A percentile compares a stretch with the other conserved stretches of the same genome.
Evolutionary conservation across 35 echinoderm and acorn worm species (phyloP).

Genomic region (Heliocidaris tuberculata): DNA sequence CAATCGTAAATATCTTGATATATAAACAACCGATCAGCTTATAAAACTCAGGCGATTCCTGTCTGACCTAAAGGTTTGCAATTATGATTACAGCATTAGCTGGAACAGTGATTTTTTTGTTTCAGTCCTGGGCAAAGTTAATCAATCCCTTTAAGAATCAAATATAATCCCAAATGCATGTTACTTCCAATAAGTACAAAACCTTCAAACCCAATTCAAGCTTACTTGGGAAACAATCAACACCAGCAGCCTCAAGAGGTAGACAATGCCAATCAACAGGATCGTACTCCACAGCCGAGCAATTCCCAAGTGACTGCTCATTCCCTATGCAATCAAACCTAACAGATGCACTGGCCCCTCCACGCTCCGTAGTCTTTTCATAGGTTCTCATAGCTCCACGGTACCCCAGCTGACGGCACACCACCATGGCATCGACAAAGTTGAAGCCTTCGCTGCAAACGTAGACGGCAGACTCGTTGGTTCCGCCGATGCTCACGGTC

Average conservation of each 20-base stretch:
- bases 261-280: not conserved
- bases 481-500: not conserved
- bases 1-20: no score
- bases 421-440: not conserved
- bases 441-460: not conserved
- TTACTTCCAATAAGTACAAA: no score
- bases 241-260: not conserved
- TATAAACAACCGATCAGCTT: no score
- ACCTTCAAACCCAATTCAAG: no score
- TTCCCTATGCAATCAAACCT: constrained; percentile 20
- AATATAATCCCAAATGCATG: no score
- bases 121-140: no score
- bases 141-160: no score
- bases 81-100: no score
- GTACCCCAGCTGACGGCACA: not conserved
- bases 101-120: no score
- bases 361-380: not conserved
- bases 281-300: not conserved
- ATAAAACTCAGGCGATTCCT: no score
- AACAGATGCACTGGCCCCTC: not conserved
- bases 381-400: not conserved
- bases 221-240: constrained; percentile 28
- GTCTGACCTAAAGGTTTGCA: no score
- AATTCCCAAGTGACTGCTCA: not conserved
- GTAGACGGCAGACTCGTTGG: not conserved